Conservation (phyloP, 2,797 vertebrate genomes). For the Bradypodion pumilum region DNA sequence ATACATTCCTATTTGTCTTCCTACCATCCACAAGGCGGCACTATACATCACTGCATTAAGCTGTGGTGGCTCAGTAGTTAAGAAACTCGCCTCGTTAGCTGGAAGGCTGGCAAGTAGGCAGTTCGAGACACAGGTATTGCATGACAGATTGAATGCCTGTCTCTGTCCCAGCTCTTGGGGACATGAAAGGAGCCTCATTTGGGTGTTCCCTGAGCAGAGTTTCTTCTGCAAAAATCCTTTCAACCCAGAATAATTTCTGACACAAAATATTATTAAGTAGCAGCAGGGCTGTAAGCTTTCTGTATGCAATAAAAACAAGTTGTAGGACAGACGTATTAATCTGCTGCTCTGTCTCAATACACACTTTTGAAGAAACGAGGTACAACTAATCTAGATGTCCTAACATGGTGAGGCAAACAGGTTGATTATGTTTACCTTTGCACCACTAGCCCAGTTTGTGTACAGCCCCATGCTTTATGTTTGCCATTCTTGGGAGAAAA, state of each 20-base stretch:
- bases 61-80: no score
- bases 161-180: no score
- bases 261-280: no score
- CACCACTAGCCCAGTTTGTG: background rate
- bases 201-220: no score
- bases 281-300: background rate
- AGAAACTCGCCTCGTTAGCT: no score
- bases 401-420: background rate
- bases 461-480: background rate
- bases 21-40: constrained; percentile 22
- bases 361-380: background rate
- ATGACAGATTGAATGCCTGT: no score
- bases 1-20: background rate
- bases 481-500: no score
- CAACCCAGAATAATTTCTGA: no score
- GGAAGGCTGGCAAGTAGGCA: no score
- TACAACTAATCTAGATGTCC: background rate
- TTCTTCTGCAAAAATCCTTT: no score
- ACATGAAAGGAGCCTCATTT: no score
- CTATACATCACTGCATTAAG: background rate
- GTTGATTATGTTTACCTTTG: background rate
- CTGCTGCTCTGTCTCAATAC: background rate
- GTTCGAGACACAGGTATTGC: no score
- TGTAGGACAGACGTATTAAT: background rate
- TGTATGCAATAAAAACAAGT: background rate